Evolutionary conservation across 2,888 invertebrate genomes (phyloP).

Genomic region (Cylloceria caligata): DNA sequence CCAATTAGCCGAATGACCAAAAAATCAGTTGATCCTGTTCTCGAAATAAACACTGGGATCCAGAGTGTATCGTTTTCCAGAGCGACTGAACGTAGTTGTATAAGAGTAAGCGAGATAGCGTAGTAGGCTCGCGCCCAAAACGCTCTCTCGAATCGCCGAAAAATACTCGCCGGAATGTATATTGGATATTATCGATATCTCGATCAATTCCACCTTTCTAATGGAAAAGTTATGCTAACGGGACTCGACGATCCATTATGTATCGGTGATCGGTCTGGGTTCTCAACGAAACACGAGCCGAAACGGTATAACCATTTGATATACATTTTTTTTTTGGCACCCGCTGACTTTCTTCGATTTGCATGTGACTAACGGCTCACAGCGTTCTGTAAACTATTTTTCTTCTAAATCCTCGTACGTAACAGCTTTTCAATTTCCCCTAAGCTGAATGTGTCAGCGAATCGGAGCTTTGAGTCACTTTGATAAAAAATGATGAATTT

Average conservation of each 20-base stretch:
- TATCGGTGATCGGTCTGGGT: slow-evolving; percentile 72
- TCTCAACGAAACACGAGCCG: slow-evolving; percentile 29
- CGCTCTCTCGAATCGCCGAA: slow-evolving; percentile 66
- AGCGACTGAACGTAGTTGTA: neutral
- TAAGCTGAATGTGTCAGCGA: slow-evolving; percentile 35
- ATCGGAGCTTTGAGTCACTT: slow-evolving; percentile 25
- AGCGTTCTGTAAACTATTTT: neutral
- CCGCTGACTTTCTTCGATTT: slow-evolving; percentile 34
- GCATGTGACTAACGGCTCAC: slow-evolving; percentile 40
- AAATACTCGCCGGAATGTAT: slow-evolving; percentile 76
- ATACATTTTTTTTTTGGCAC: slow-evolving; percentile 43
- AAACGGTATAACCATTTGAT: slow-evolving; percentile 41
- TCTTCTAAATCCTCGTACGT: slow-evolving; percentile 6
- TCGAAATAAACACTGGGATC: slow-evolving; percentile 52
- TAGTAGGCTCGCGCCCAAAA: slow-evolving; percentile 67
- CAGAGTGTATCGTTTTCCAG: slow-evolving; percentile 16
- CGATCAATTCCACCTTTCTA: slow-evolving; percentile 76
- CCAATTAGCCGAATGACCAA: slow-evolving; percentile 80
- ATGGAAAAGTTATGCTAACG: slow-evolving; percentile 82
- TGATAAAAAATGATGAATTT: slow-evolving; percentile 53
- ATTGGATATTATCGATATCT: slow-evolving; percentile 81
- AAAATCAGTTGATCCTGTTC: slow-evolving; percentile 72
- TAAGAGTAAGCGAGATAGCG: slow-evolving; percentile 17
- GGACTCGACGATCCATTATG: slow-evolving; percentile 75
- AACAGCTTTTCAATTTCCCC: slow-evolving; percentile 43